phyloP scores from a whole-genome alignment of 2,113 vertebrate species.

The Tragulus kanchil region DNA sequence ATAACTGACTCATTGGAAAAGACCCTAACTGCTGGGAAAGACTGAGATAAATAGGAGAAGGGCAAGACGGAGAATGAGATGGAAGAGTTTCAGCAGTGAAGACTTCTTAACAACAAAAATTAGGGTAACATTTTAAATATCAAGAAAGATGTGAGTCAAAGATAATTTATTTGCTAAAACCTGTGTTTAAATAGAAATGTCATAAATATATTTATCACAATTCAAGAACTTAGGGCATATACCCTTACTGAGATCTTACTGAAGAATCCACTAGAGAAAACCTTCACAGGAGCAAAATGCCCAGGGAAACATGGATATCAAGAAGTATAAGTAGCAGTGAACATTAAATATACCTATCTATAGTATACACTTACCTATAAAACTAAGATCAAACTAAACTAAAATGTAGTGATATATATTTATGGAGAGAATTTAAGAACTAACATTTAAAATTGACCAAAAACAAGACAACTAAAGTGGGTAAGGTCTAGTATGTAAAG shows the following conservation, averaged over 20 bases:
- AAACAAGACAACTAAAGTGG: no score
- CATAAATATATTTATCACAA: neutral
- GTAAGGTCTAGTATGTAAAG: no score
- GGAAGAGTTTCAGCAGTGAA: neutral
- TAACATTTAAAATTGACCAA: neutral
- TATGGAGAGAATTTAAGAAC: neutral
- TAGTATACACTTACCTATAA: neutral
- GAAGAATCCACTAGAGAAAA: neutral
- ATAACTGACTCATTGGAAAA: neutral
- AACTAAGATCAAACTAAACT: neutral
- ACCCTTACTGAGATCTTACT: neutral
- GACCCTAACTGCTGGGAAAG: neutral
- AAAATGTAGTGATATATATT: neutral
- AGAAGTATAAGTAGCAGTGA: neutral
- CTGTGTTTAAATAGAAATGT: neutral
- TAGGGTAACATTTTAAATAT: conserved; percentile 4
- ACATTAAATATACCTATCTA: neutral
- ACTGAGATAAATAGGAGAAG: neutral
- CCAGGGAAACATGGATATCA: neutral
- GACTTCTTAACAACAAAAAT: neutral
- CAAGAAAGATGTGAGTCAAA: conserved; percentile 29
- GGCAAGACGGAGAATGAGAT: neutral
- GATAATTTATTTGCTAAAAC: neutral
- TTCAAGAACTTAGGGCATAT: neutral
- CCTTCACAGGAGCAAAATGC: neutral